These are phyloP conservation scores for Henricia sp. DNA, from an alignment of 53 echinoderm and acorn worm genomes.

Conservation along the genomic window DNA sequence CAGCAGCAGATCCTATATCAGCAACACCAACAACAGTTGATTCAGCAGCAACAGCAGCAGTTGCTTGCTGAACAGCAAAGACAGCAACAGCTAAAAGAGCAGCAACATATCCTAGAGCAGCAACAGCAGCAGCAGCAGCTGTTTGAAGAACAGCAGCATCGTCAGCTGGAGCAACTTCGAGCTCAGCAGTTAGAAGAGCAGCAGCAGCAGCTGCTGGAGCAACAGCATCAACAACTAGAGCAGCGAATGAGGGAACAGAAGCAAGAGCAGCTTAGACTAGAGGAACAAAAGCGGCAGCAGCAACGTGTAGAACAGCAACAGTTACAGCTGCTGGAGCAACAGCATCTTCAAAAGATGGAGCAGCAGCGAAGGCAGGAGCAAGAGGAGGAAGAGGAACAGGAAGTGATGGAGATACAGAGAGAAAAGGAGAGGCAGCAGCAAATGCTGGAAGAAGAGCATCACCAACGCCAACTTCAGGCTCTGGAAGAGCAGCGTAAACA, in stretches of 20 bases:
- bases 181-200: slow-evolving; percentile 41
- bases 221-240: slow-evolving; percentile 29
- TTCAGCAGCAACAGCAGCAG: slow-evolving; percentile 38
- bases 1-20: slow-evolving; percentile 35
- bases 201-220: slow-evolving; percentile 46
- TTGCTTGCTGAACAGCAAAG: slow-evolving; percentile 44
- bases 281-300: slow-evolving; percentile 39
- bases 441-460: slow-evolving; percentile 1
- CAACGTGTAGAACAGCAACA: slow-evolving; percentile 23
- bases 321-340: slow-evolving; percentile 29
- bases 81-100: slow-evolving; percentile 49
- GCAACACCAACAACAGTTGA: slow-evolving; percentile 31
- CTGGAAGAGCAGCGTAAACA: not conserved
- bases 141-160: slow-evolving; percentile 40
- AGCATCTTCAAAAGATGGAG: slow-evolving; percentile 17
- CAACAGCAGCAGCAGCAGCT: slow-evolving; percentile 46
- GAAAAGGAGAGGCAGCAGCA: not conserved
- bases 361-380: slow-evolving; percentile 38
- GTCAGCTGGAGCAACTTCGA: slow-evolving; percentile 31
- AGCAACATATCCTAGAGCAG: slow-evolving; percentile 52
- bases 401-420: slow-evolving; percentile 2
- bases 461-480: no score
- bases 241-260: slow-evolving; percentile 37
- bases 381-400: no score
- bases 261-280: slow-evolving; percentile 15